Evolutionary conservation across 92 coral and sea anemone genomes (phyloP), one percentile per base, ranked within the genome.

Genomic region (Zoanthus solanderi): DNA sequence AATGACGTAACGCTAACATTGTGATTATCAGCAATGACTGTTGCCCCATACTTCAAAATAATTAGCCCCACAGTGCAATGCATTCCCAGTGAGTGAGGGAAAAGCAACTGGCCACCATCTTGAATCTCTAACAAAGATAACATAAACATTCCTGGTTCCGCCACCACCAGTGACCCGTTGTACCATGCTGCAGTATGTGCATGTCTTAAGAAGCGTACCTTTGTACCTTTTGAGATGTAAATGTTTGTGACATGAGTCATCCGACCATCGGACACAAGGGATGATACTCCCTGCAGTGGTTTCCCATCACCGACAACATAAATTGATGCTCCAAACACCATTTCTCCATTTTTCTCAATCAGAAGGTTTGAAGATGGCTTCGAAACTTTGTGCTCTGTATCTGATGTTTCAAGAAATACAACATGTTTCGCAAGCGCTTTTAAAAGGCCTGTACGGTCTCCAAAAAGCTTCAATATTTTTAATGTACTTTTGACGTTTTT

Each of bases 381-480:
- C 0, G 94, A 89, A 8, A 92, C 92, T 56, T 84, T 90, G 34
- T 90, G 92, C 65, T 34, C 81, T 48, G 92, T 90, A 29, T 88
- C 88, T 1, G 94, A 92, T 75, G 90, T 91, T 67, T 85, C 92
- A 0, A 92, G 83, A 74, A 80, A 89, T 12, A 92, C 63, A 6
- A 87, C 73, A 16, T 92, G 94, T 9, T 92, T 92, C 31, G 60
- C 61, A 63, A 81, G 80, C 6, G 91, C 91, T 11, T 89, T 76
- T 44, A 92, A 61, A 46, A 89, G 87, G 7, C 94, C 91, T 0
- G 92, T 92, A 14, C 94, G 87, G 47, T 92, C 94, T 29, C 94
- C 94, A 15, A 87, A 69, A 18, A 92, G 87, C 58, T 87, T 89
- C n/a, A 53, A 65, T 56, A 83, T 65, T 17, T 82, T 87, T 54